phyloP scores from a whole-genome alignment of 2,797 vertebrate genomes.

The Crax fasciolata region DNA sequence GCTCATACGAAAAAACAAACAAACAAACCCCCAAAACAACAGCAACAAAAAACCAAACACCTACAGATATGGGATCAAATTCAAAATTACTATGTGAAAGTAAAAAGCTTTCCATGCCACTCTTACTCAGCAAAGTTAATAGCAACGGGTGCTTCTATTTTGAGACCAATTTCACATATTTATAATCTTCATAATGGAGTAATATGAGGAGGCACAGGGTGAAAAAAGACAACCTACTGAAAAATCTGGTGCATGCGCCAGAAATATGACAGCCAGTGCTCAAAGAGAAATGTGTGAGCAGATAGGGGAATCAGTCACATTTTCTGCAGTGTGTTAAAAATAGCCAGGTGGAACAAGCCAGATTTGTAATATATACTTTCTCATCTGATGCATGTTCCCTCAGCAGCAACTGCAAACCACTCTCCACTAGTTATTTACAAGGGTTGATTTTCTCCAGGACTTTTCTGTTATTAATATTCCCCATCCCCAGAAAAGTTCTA shows the following conservation, averaged over 20 bases:
- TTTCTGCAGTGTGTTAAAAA: conserved; percentile 60
- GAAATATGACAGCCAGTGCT: background rate
- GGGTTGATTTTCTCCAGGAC: conserved; percentile 1
- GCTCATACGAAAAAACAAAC: background rate
- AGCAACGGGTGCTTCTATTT: background rate
- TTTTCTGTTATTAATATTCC: background rate
- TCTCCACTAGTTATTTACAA: background rate
- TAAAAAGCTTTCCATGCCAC: background rate
- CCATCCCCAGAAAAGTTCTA: background rate
- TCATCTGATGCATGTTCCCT: background rate
- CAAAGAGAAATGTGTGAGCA: conserved; percentile 12
- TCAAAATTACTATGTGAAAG: background rate
- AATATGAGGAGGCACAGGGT: background rate
- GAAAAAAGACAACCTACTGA: background rate
- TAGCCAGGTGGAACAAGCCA: conserved; percentile 18
- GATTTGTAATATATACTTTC: conserved; percentile 21
- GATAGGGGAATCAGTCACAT: background rate
- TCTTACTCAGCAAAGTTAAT: background rate
- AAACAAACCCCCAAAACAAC: background rate
- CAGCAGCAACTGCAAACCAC: background rate
- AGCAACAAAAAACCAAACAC: background rate
- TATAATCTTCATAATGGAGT: background rate
- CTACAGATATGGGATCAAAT: background rate
- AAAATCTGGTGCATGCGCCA: background rate
- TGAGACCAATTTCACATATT: conserved; percentile 5